These are phyloP conservation scores for Ferrisia virgata DNA, from an alignment of 2,888 invertebrate genomes.

Conservation along the genomic window DNA sequence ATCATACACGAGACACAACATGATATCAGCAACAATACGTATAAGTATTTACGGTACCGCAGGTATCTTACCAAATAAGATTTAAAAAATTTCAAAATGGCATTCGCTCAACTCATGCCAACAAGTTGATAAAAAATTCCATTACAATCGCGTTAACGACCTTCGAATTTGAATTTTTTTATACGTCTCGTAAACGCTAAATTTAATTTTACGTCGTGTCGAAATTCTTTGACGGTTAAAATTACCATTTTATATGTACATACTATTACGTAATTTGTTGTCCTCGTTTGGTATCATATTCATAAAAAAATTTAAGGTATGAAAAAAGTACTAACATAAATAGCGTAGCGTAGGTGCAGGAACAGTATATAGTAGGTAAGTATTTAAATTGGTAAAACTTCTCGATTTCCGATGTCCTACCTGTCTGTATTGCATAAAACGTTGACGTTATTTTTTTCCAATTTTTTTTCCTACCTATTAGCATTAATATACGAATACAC, in stretches of 20 bases:
- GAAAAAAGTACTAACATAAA: not conserved
- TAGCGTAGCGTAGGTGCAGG: not conserved
- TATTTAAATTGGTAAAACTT: not conserved
- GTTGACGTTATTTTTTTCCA: not conserved
- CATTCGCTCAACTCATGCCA: not conserved
- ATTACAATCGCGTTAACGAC: not conserved
- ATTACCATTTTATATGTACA: slow-evolving; percentile 6
- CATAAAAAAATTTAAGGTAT: not conserved
- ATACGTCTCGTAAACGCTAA: not conserved
- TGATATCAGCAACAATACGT: too few relatives aligned
- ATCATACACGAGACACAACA: too few relatives aligned
- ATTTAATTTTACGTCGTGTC: slow-evolving; percentile 2
- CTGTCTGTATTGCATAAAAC: not conserved
- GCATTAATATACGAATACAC: not conserved
- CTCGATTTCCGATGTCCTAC: not conserved
- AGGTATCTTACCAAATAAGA: too few relatives aligned
- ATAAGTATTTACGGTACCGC: too few relatives aligned
- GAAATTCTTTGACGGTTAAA: not conserved
- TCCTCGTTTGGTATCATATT: not conserved
- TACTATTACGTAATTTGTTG: slow-evolving; percentile 10
- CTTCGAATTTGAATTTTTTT: slow-evolving; percentile 22
- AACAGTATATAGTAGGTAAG: too few relatives aligned
- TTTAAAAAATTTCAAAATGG: slow-evolving; percentile 1
- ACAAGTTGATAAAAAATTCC: not conserved
- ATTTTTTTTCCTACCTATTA: not conserved